phyloP scores from a whole-genome alignment of 2,797 vertebrate genomes.

The Anas flavirostris region DNA sequence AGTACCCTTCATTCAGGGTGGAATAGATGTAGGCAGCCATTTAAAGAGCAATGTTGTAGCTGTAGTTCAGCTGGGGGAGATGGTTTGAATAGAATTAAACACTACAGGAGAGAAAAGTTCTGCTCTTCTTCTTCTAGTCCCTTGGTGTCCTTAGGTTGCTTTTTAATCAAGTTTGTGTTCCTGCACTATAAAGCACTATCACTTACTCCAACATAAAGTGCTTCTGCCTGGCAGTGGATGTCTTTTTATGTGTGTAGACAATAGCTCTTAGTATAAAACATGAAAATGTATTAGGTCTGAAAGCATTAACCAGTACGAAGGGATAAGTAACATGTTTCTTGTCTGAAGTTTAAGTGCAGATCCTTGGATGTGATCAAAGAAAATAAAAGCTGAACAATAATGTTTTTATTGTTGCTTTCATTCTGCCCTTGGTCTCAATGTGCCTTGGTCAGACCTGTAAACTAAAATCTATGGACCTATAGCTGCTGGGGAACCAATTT shows the following conservation, averaged over 20 bases:
- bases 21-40: not conserved
- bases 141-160: rapidly evolving
- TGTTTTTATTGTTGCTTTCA: not conserved
- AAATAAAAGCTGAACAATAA: not conserved
- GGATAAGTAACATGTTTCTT: not conserved
- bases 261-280: not conserved
- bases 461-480: not conserved
- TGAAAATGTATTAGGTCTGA: not conserved
- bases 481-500: not conserved
- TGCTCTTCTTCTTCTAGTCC: not conserved
- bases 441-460: not conserved
- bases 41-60: not conserved
- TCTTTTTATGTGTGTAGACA: not conserved
- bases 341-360: not conserved
- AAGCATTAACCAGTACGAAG: not conserved
- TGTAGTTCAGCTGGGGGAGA: not conserved
- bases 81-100: not conserved
- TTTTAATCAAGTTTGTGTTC: not conserved
- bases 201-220: not conserved
- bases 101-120: not conserved
- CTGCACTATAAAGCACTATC: not conserved
- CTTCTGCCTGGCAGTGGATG: not conserved
- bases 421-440: rapidly evolving
- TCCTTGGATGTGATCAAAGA: not conserved
- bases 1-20: not conserved